Conservation (phyloP, 2,888 invertebrate genomes). For the Galerucella nymphaeae region DNA sequence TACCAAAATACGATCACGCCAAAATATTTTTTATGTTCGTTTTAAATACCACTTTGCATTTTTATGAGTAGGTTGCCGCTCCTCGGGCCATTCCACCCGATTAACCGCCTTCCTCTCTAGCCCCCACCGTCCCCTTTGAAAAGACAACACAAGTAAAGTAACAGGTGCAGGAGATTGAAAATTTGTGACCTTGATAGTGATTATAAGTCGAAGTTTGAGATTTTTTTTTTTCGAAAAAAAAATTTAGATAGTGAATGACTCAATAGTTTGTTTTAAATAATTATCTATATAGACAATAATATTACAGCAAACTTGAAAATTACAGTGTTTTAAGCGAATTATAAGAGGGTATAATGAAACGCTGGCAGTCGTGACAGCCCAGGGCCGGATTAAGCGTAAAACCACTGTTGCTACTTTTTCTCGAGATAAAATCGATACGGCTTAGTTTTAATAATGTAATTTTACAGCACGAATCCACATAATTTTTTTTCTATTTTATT, state of each 20-base stretch:
- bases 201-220: too few species aligned
- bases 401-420: constrained; percentile 50
- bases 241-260: too few species aligned
- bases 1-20: neutral
- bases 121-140: neutral
- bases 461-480: neutral
- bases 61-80: constrained; percentile 14
- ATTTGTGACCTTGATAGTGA: constrained; percentile 29
- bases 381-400: constrained; percentile 52
- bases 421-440: constrained; percentile 11
- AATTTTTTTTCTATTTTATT: too few species aligned
- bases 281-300: constrained; percentile 10
- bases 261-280: neutral
- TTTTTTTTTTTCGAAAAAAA: too few species aligned
- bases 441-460: constrained; percentile 3
- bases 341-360: constrained; percentile 53
- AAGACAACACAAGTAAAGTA: constrained; percentile 10
- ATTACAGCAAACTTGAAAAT: constrained; percentile 41
- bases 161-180: constrained; percentile 28
- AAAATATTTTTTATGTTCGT: constrained; percentile 14
- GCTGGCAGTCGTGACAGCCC: constrained; percentile 55
- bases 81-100: constrained; percentile 27
- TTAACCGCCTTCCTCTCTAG: neutral
- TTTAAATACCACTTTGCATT: constrained; percentile 26
- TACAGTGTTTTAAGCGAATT: constrained; percentile 55